These are phyloP conservation scores for Polydrusus cervinus DNA, from an alignment of 2,888 invertebrate species.

Conservation along the genomic window DNA sequence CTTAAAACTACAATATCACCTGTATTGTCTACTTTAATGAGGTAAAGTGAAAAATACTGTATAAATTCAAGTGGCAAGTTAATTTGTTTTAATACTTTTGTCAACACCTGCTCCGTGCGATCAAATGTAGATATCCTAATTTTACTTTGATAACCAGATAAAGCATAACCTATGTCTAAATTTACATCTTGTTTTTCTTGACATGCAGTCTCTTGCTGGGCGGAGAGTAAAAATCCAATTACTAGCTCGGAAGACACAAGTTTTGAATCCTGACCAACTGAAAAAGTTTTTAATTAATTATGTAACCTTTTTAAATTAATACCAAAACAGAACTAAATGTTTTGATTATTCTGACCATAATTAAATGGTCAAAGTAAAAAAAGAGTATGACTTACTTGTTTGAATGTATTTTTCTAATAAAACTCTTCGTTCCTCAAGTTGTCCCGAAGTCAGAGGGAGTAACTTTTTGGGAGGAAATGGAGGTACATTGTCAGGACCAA, in stretches of 20 bases:
- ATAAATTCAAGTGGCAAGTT: constrained; percentile 86
- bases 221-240: constrained; percentile 90
- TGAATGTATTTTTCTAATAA: constrained; percentile 95
- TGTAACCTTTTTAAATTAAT: background rate
- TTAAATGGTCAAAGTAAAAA: too few species aligned
- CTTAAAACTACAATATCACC: constrained; percentile 84
- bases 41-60: constrained; percentile 92
- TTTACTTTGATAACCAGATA: constrained; percentile 90
- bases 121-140: constrained; percentile 87
- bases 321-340: too few species aligned
- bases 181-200: constrained; percentile 81
- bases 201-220: constrained; percentile 90
- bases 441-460: constrained; percentile 85
- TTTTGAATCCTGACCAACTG: constrained; percentile 89
- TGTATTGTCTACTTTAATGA: constrained; percentile 86
- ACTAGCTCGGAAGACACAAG: constrained; percentile 87
- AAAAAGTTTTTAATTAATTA: constrained; percentile 41
- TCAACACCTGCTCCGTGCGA: constrained; percentile 86
- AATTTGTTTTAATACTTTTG: constrained; percentile 87
- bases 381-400: constrained; percentile 82
- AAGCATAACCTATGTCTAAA: constrained; percentile 84
- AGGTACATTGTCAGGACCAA: constrained; percentile 79
- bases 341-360: too few species aligned
- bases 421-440: constrained; percentile 90
- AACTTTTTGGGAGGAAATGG: constrained; percentile 94